These are phyloP conservation scores for Muntiacus muntjak DNA, from an alignment of 2,113 vertebrate species.

Conservation along the genomic window DNA sequence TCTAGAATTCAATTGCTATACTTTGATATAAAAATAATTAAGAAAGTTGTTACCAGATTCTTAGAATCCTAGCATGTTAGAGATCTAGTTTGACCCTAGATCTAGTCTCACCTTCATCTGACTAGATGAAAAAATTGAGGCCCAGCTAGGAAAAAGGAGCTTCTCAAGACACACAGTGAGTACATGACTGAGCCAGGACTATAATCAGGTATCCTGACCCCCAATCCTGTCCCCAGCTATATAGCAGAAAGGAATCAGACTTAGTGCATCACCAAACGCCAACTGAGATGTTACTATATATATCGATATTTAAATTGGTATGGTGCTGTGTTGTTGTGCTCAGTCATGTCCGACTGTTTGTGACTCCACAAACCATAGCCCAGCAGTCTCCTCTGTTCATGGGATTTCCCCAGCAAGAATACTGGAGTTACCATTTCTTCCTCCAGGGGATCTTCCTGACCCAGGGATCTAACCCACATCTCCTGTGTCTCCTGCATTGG, in stretches of 20 bases:
- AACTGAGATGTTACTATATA: background rate
- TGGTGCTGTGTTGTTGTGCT: background rate
- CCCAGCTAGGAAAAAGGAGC: background rate
- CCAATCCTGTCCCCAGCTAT: background rate
- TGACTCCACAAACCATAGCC: background rate
- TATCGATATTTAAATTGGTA: background rate
- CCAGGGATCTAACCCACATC: background rate
- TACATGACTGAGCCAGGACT: background rate
- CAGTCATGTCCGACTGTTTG: background rate
- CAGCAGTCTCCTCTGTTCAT: background rate
- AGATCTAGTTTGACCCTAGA: background rate
- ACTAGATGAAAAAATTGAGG: background rate
- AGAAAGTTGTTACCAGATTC: background rate
- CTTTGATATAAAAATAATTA: conserved; percentile 26
- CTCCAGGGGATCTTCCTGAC: background rate
- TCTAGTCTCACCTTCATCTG: background rate
- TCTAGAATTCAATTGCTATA: background rate
- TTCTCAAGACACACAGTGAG: background rate
- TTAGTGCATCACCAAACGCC: background rate
- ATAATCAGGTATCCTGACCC: background rate
- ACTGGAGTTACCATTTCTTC: background rate
- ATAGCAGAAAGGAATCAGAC: conserved; percentile 6
- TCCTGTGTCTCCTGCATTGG: background rate
- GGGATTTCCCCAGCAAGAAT: background rate
- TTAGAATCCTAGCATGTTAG: background rate